phyloP scores from a whole-genome alignment of 2,113 vertebrate species.

The Paraplagusia blochii region DNA sequence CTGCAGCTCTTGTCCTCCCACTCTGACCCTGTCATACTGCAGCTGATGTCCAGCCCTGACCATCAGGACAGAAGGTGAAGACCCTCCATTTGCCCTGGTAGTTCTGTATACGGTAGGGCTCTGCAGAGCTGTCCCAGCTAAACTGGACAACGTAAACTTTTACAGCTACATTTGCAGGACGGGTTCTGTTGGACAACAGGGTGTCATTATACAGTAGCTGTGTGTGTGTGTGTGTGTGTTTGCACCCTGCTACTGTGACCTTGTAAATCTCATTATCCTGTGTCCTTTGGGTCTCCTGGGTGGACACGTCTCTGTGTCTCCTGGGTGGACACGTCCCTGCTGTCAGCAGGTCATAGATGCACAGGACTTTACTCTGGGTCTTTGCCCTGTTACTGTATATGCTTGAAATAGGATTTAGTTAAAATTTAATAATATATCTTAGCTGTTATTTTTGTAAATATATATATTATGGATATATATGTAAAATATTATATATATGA shows the following conservation, averaged over 20 bases:
- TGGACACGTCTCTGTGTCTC: too few species aligned
- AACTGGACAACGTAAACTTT: constrained; percentile 62
- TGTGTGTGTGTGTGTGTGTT: constrained; percentile 15
- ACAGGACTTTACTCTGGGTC: not conserved
- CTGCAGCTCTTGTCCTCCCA: constrained; percentile 25
- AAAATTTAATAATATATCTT: too few species aligned
- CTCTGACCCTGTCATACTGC: constrained; percentile 60
- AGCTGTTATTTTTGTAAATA: too few species aligned
- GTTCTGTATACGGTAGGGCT: constrained; percentile 66
- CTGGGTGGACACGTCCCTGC: constrained; percentile 16
- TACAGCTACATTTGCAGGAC: constrained; percentile 10
- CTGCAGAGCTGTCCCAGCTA: constrained; percentile 72
- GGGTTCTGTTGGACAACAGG: constrained; percentile 16
- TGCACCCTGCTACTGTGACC: constrained; percentile 26
- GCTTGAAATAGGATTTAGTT: not conserved
- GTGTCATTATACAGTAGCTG: too few species aligned
- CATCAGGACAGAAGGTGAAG: constrained; percentile 25
- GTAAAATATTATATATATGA: too few species aligned
- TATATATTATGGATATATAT: too few species aligned
- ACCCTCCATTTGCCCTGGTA: constrained; percentile 67
- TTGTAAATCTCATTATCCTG: constrained; percentile 49
- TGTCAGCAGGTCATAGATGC: constrained; percentile 37
- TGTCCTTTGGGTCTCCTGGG: constrained; percentile 9
- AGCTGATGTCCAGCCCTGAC: constrained; percentile 62
- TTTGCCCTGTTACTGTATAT: not conserved